Evolutionary conservation across 2,113 vertebrate species (phyloP), one percentile per base, ranked within the genome.

Genomic region (Leptobrachium ailaonicum): DNA sequence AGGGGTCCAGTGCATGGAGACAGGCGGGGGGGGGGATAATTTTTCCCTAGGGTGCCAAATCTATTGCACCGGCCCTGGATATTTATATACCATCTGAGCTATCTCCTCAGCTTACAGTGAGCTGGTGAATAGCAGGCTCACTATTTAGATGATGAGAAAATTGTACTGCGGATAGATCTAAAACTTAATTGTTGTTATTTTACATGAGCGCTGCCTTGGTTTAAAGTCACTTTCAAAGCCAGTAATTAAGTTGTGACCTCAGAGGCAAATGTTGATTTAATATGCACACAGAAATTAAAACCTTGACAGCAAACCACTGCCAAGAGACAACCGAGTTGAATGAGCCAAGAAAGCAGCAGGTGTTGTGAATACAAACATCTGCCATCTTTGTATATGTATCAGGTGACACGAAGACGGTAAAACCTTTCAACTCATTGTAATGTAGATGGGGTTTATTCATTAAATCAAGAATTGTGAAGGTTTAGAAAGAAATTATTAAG

Each of bases 281-380:
- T 71, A 70, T 78, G 76, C 68, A 42, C 5, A 73, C 11, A 80
- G 82, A 86, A 63, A 40, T 47, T 32, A 76, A 82, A 79, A 64
- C 54, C 44, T 54, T 50, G 62, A 77, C 70, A 82, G 75, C 62
- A 81, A 41, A 74, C 77, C 68, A 56, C 14, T 84, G 1, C 41
- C 76, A 84, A 0, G 82, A 74, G 75, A 83, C 82, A 77, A 50
- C 62, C 82, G 80, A 86, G 9, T 73, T 82, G 72, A 80, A 3
- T 77, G 13, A 85, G 83, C 78, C 85, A 86, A 85, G 83, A 76
- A 82, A 3, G 0, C 77, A 70, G 56, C 79, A 82, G 71, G 69
- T 86, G 80, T 68, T 73, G 82, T 75, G 86, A 87, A 86, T 79
- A 58, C 82, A 43, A 86, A 83, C 77, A 74, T 80, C 79, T 84